These are phyloP conservation scores for Acanthurus tractus DNA, from an alignment of 2,797 vertebrate genomes.

Conservation along the genomic window DNA sequence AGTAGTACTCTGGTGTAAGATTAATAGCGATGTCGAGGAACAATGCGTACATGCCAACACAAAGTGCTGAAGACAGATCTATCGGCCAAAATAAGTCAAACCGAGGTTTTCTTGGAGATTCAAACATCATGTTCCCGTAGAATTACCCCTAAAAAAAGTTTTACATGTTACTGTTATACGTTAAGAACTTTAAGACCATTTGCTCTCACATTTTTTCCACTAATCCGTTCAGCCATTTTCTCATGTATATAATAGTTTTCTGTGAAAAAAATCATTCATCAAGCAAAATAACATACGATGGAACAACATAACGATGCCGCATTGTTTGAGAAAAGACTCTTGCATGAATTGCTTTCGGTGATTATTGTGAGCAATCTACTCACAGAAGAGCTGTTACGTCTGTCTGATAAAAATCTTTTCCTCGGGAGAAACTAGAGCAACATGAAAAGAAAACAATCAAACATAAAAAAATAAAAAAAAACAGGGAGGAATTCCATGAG, in stretches of 20 bases:
- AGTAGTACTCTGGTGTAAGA: no score
- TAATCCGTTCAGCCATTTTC: neutral
- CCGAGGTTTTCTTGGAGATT: neutral
- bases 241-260: conserved; percentile 9
- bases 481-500: conserved; percentile 43
- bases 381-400: conserved; percentile 15
- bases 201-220: conserved; percentile 16
- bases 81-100: no score
- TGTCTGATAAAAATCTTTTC: conserved; percentile 57
- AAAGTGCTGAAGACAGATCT: no score
- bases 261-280: conserved; percentile 33
- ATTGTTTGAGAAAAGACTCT: conserved; percentile 20
- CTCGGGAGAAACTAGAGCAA: conserved; percentile 57
- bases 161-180: no score
- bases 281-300: conserved; percentile 11
- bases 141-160: neutral
- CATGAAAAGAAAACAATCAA: conserved; percentile 40
- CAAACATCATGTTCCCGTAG: neutral
- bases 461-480: conserved; percentile 12
- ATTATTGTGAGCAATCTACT: conserved; percentile 37
- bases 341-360: conserved; percentile 31
- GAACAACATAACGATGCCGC: conserved; percentile 37
- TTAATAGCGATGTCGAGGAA: no score
- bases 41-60: no score
- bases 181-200: conserved; percentile 10